Evolutionary conservation across 2,113 vertebrate genomes (phyloP), one percentile per base, ranked within the genome.

Genomic region (Recurvirostra avosetta): DNA sequence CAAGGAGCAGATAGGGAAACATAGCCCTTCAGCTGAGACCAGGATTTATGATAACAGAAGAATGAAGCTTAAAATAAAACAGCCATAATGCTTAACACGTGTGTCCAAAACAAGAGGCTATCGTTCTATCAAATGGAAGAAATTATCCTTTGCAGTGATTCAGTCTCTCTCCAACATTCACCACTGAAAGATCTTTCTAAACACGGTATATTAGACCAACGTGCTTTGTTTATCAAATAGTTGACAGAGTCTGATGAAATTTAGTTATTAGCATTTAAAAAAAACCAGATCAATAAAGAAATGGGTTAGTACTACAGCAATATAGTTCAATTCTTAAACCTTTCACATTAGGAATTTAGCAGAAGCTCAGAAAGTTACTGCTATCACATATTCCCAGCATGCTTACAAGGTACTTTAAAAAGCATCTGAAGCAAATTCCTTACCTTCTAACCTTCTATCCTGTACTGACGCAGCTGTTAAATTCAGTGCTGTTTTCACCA

Each of bases 401-500:
- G 2, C 8, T 59, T 53, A 79, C 3, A 17, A 77, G 7, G 10
- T 34, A 50, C 17, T 14, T 47, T 12, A 65, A 41, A 63, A 73
- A 47, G 82, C 61, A 59, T 6, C 13, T 9, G 9, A 66, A 30
- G 15, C 1, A 40, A 52, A 53, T 45, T 17, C 14, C 17, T 88
- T 95, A 96, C 95, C 95, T 80, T 74, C 41, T 30, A 41, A 65
- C 20, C 16, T 80, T 32, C 53, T 67, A 45, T 53, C n/a, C 17
- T 79, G 65, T 77, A 97, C 21, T 5, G 15, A 72, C 4, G 66
- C 63, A 45, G 92, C 34, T 21, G 96, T 96, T 59, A 87, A 79
- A 34, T 98, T 98, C 79, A 98, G 72, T 25, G 85, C 12, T n/a
- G 38, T 72, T 79, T 92, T 81, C 56, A 97, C 41, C 29, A 70